Conservation (phyloP, 2,797 vertebrate species). For the Siniperca obscura region DNA sequence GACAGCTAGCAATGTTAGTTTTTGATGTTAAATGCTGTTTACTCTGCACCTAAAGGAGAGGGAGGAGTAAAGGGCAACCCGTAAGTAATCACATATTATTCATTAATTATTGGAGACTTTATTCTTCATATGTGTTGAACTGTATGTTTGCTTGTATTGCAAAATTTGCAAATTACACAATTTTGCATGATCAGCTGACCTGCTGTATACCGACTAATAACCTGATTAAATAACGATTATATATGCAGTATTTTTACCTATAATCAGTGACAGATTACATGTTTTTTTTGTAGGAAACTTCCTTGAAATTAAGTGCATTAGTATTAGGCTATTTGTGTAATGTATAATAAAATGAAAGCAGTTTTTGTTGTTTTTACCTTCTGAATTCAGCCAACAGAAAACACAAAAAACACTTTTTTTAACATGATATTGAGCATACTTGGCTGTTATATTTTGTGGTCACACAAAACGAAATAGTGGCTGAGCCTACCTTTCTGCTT, state of each 20-base stretch:
- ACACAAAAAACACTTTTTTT: not conserved
- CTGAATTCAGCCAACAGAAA: not conserved
- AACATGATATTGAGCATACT: not conserved
- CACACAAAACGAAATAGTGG: not conserved
- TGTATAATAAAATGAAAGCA: not conserved
- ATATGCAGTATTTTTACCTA: too few species aligned
- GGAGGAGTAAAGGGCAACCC: not conserved
- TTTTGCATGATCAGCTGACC: not conserved
- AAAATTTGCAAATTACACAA: not conserved
- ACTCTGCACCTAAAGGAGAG: not conserved
- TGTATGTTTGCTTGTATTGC: not conserved
- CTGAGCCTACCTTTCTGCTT: not conserved
- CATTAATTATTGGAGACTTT: not conserved
- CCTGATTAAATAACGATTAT: not conserved
- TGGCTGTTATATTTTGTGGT: not conserved
- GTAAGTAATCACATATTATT: not conserved
- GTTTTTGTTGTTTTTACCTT: not conserved
- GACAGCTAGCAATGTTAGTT: not conserved
- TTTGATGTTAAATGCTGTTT: constrained; percentile 1
- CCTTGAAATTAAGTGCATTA: not conserved
- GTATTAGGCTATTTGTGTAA: not conserved
- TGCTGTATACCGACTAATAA: too few species aligned
- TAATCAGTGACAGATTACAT: not conserved
- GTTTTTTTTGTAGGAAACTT: not conserved
- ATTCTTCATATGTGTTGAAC: not conserved